Evolutionary conservation across 2,888 invertebrate species (phyloP), one percentile per base, ranked within the genome.

Genomic region (Coelogynopora nodosa): DNA sequence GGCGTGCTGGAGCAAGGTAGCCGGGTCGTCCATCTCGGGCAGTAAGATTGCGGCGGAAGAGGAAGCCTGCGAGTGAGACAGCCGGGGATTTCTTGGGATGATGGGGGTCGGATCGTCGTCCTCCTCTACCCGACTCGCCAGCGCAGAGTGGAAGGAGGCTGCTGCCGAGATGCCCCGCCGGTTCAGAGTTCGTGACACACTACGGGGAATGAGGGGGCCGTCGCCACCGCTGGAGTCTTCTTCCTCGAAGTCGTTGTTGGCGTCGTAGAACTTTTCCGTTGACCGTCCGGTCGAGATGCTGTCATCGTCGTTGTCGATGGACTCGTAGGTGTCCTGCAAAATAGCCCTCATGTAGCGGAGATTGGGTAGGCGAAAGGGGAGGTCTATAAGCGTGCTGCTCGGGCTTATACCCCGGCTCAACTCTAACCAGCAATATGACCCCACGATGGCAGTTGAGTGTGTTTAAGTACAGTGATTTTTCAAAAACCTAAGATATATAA

Each of bases 321-420:
- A 30, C 27, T 84, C 29, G 29, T 86, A 86, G 30, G 83, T 86
- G 81, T 86, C 86, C 83, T 86, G 86, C 31, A 86, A 31, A 30
- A 86, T 83, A 49, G 86, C 86, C 30, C 82, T 30, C 86, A 86
- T 86, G 74, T 49, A n/a, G n/a, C n/a, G n/a, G n/a, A n/a, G n/a
- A n/a, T n/a, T n/a, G n/a, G n/a, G n/a, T n/a, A n/a, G n/a, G n/a
- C n/a, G n/a, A n/a, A n/a, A n/a, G n/a, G n/a, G n/a, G n/a, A n/a
- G n/a, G n/a, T n/a, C n/a, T n/a, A n/a, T n/a, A n/a, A n/a, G n/a
- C n/a, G n/a, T n/a, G n/a, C n/a, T n/a, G n/a, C n/a, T n/a, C n/a
- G n/a, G n/a, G n/a, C n/a, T n/a, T n/a, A n/a, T n/a, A n/a, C n/a
- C n/a, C n/a, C n/a, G n/a, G n/a, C n/a, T n/a, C n/a, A n/a, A n/a